Percentiles rank a stretch among this genome's conserved stretches.
Evolutionary conservation across 2,113 vertebrate species (phyloP).

Genomic region (Dasyprocta punctata): DNA sequence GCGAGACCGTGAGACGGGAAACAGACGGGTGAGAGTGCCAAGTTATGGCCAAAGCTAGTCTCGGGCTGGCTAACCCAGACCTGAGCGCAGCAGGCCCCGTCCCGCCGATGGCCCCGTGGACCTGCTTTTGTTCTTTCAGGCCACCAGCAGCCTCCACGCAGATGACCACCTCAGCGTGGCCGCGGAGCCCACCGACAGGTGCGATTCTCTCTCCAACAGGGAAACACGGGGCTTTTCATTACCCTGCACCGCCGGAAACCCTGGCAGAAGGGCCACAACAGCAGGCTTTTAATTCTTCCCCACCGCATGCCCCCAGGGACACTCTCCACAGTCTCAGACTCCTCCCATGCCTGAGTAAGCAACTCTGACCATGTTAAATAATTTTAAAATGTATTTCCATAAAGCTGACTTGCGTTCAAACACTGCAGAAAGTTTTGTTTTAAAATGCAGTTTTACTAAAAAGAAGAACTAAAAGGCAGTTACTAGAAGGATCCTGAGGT

Average conservation of each 20-base stretch:
- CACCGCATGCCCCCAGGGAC: neutral
- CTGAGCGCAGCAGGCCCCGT: neutral
- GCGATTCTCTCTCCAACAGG: neutral
- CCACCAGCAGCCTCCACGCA: no score
- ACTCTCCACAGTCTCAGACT: neutral
- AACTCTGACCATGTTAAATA: neutral
- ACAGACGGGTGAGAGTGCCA: neutral
- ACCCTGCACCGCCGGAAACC: neutral
- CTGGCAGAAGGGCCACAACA: neutral
- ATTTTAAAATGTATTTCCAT: neutral
- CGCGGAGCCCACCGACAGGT: neutral
- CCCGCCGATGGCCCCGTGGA: no score
- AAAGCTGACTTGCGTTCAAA: neutral
- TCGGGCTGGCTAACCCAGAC: neutral
- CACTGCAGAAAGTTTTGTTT: neutral
- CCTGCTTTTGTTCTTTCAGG: no score
- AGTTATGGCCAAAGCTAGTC: neutral
- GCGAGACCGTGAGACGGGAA: neutral
- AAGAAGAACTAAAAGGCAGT: neutral
- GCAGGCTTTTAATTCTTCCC: neutral
- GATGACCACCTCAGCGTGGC: neutral
- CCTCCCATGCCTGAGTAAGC: neutral
- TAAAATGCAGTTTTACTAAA: conserved; percentile 18
- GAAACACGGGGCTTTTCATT: neutral
- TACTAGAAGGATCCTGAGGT: neutral